These are phyloP conservation scores for Etia nguti DNA, from an alignment of 2,113 vertebrate genomes.

Conservation along the genomic window DNA sequence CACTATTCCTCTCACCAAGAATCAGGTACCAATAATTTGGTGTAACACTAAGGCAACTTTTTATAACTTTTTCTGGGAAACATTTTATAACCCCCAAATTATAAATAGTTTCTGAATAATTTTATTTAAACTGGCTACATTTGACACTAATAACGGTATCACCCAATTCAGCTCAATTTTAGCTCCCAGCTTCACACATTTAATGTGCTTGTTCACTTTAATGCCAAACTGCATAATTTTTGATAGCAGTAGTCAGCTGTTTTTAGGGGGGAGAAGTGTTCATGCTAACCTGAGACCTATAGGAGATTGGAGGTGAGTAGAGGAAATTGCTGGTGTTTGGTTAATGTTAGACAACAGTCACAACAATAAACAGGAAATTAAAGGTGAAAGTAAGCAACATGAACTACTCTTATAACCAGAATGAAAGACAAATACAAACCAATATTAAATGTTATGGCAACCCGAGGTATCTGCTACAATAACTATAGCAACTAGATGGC, in stretches of 20 bases:
- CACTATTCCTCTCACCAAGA: slow-evolving; percentile 55
- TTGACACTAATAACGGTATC: neutral
- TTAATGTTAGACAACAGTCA: too few species aligned
- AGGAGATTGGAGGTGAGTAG: too few species aligned
- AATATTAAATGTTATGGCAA: neutral
- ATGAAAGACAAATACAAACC: neutral
- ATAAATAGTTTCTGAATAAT: neutral
- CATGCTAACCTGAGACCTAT: too few species aligned
- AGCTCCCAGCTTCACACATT: too few species aligned
- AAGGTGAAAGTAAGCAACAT: too few species aligned
- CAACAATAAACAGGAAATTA: too few species aligned
- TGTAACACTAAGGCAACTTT: neutral
- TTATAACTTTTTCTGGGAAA: neutral
- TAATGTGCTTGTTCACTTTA: too few species aligned
- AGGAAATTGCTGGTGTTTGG: too few species aligned
- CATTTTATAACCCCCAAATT: neutral
- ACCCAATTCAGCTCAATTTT: too few species aligned
- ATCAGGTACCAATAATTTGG: slow-evolving; percentile 66
- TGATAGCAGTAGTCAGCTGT: too few species aligned
- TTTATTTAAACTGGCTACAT: neutral
- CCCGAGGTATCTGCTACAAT: neutral
- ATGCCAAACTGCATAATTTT: too few species aligned
- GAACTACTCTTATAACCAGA: neutral
- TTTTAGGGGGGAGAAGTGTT: too few species aligned
- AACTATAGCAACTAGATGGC: neutral